Evolutionary conservation across 1,140 invertebrate genomes (phyloP).

Genomic region (Microplitis mediator): DNA sequence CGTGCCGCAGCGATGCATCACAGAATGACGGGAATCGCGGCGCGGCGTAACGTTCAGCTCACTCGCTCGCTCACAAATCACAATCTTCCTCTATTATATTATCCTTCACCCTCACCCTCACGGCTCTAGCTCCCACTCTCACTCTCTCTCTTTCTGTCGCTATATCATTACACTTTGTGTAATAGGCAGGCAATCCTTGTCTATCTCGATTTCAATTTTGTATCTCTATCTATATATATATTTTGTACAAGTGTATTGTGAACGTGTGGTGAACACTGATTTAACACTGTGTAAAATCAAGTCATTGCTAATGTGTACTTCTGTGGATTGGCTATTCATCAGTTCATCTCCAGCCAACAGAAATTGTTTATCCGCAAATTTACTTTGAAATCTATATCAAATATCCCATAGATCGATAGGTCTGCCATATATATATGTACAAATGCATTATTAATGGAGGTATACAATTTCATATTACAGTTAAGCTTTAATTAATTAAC

Average conservation of each 20-base stretch:
- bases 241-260: too few species aligned
- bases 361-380: too few species aligned
- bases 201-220: constrained; percentile 25
- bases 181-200: not conserved
- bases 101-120: constrained; percentile 29
- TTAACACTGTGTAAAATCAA: constrained; percentile 14
- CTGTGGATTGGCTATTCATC: constrained; percentile 10
- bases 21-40: constrained; percentile 47
- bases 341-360: not conserved
- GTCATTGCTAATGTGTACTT: constrained; percentile 22
- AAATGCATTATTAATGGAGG: too few species aligned
- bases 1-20: constrained; percentile 54
- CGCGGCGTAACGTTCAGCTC: constrained; percentile 33
- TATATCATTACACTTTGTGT: not conserved
- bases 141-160: constrained; percentile 11
- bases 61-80: constrained; percentile 49
- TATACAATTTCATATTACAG: too few species aligned
- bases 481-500: too few species aligned
- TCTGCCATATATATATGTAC: too few species aligned
- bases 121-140: constrained; percentile 27
- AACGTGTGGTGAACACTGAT: not conserved
- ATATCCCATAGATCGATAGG: too few species aligned
- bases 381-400: too few species aligned
- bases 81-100: constrained; percentile 32
- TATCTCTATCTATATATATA: not conserved